Evolutionary conservation across 2,888 invertebrate genomes (phyloP), one percentile per base, ranked within the genome.

Genomic region (Eilema depressum): DNA sequence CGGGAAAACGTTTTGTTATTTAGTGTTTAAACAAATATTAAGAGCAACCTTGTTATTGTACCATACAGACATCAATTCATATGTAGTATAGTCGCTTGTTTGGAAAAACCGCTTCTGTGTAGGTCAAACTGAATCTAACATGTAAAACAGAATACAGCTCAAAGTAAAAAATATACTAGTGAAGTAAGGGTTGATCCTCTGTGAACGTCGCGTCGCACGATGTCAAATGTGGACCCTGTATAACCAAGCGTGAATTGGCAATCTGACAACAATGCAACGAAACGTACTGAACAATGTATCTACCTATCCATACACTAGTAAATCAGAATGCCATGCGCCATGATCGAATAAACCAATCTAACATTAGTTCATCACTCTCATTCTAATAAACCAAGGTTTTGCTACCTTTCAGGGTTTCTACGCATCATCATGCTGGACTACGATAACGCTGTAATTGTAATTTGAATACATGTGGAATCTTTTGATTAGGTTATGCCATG

Each of bases 191-290:
- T 25, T 25, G 26, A 20, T 66, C 59, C 17, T 59, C 25, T 28
- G 47, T 61, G 25, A 30, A n/a, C 23, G 8, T 1, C 33, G 33
- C 33, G 33, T 57, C 33, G 28, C 47, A 67, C n/a, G n/a, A 23
- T 61, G 26, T 63, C 53, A 69, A 70, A 66, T 71, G 70, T 69
- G 68, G 76, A 70, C 79, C 77, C 81, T 77, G 85, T 86, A 86
- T 83, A 85, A 85, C 87, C 83, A 81, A 81, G 82, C 87, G 85
- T 82, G 84, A 87, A 89, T 92, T 94, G 94, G 93, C 93, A 93
- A 84, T 86, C 85, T 92, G 92, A 87, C 94, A 94, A 93, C 93
- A 92, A 92, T 91, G 89, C 90, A 89, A 80, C 83, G 83, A 82
- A 83, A 84, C 85, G 82, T 85, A 76, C 84, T 71, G 83, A 74